Evolutionary conservation across 2,797 vertebrate genomes (phyloP), one percentile per base, ranked within the genome.

Genomic region (Pelochelys cantorii): DNA sequence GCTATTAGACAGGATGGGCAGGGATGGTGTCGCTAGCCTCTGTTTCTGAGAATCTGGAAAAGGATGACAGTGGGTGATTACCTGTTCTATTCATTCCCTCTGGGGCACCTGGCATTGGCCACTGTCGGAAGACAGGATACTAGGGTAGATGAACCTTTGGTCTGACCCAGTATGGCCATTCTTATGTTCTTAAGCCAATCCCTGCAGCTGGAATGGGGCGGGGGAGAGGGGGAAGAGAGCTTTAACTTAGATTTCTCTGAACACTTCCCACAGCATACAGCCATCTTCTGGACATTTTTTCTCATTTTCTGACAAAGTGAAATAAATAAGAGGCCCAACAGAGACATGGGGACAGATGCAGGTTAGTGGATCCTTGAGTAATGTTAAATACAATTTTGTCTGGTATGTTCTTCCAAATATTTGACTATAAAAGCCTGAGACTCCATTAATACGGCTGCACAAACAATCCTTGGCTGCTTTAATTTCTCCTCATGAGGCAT

Each of bases 311-410:
- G 37, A 57, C 15, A 54, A 79, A 53, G 56, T 42, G 11, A 18
- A 22, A 4, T 2, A 4, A 12, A 22, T 53, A 31, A 15, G 23
- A 71, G 68, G 5, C 27, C 27, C 17, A 10, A 56, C 6, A 37
- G 9, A 8, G 23, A 20, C 68, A n/a, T 2, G 3, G 25, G n/a
- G 13, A 12, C 0, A 1, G 13, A 23, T 5, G 59, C 31, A n/a
- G 12, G n/a, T 7, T 1, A 37, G 52, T 9, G n/a, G 17, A 48
- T 4, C 0, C 55, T 75, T 5, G 34, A 62, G 48, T 14, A 87
- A 62, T 34, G 84, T 12, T 11, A 42, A 85, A 59, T 1, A 4
- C 17, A 1, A 0, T 54, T 79, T 89, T 65, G 56, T 56, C 56
- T 77, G 25, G 56, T 42, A 1, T 15, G 31, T 22, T 83, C 56